Evolutionary conservation across 2,888 invertebrate species (phyloP).

Genomic region (Cataglyphis altisquamis): DNA sequence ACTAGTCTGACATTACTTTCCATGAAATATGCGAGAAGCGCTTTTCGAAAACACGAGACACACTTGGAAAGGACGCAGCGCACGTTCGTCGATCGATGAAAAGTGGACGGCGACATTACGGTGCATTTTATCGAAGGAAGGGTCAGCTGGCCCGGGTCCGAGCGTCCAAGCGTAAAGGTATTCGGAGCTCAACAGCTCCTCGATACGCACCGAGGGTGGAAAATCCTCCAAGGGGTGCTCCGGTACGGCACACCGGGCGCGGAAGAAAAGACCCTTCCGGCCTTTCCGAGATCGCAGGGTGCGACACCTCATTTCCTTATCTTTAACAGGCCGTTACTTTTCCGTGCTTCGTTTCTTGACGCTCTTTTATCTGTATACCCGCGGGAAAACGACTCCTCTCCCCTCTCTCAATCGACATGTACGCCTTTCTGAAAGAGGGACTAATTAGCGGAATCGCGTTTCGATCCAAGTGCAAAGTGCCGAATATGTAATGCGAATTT

Average conservation of each 20-base stretch:
- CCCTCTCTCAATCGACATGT: slow-evolving; percentile 32
- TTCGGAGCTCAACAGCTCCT: slow-evolving; percentile 76
- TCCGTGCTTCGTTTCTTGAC: slow-evolving; percentile 67
- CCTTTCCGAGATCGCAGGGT: slow-evolving; percentile 72
- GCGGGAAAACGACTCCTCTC: slow-evolving; percentile 40
- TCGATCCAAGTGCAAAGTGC: neutral
- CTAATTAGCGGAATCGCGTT: slow-evolving; percentile 40
- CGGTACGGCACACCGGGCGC: slow-evolving; percentile 52
- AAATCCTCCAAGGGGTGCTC: slow-evolving; percentile 79
- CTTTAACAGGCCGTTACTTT: slow-evolving; percentile 86
- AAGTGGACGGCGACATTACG: slow-evolving; percentile 48
- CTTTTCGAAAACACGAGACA: slow-evolving; percentile 45
- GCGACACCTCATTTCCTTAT: slow-evolving; percentile 87
- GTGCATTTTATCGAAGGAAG: slow-evolving; percentile 69
- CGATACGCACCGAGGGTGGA: slow-evolving; percentile 61
- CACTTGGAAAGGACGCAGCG: slow-evolving; percentile 42
- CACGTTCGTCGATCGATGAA: slow-evolving; percentile 48
- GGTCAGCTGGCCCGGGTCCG: slow-evolving; percentile 81
- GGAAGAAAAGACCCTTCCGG: slow-evolving; percentile 78
- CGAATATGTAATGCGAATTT: neutral
- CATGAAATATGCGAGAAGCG: neutral
- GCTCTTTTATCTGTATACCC: slow-evolving; percentile 62
- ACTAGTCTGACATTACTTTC: neutral
- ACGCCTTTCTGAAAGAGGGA: neutral
- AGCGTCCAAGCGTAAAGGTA: slow-evolving; percentile 85